Percentiles rank a stretch among this genome's conserved stretches.
These are phyloP conservation scores for Anagyrus pseudococci DNA, from an alignment of 2,888 invertebrate genomes.

Conservation along the genomic window DNA sequence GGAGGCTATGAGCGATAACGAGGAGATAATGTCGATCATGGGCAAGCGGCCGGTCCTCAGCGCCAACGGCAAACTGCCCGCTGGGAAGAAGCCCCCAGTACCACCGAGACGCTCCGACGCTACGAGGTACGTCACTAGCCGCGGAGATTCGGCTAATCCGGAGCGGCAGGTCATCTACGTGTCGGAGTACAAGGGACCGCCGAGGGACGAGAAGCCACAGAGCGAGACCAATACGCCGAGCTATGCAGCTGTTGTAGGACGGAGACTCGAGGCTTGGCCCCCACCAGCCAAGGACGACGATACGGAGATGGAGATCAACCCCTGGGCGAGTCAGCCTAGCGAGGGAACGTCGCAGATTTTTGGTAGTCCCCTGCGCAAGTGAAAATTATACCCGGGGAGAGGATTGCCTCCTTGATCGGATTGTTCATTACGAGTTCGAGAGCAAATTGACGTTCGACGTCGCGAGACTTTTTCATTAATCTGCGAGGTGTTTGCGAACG, in stretches of 20 bases:
- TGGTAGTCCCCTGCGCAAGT: too few relatives aligned
- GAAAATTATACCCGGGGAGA: too few relatives aligned
- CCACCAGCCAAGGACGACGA: conserved; percentile 44
- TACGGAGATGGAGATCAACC: conserved; percentile 38
- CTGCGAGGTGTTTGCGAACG: too few relatives aligned
- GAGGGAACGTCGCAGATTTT: conserved; percentile 41
- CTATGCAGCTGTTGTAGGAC: conserved; percentile 59
- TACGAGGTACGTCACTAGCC: conserved; percentile 48
- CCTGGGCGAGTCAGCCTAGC: too few relatives aligned
- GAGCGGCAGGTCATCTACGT: conserved; percentile 58
- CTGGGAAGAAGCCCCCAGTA: conserved; percentile 62
- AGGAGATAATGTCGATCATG: conserved; percentile 42
- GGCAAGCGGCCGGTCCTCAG: conserved; percentile 44
- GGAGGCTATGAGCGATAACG: conserved; percentile 37
- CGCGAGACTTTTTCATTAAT: too few relatives aligned
- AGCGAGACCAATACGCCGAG: conserved; percentile 48
- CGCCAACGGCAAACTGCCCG: conserved; percentile 53
- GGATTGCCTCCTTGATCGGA: too few relatives aligned
- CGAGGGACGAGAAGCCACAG: conserved; percentile 38
- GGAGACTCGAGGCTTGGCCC: conserved; percentile 39
- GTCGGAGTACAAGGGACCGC: conserved; percentile 53
- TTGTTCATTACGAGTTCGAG: too few relatives aligned
- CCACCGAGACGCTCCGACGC: conserved; percentile 62
- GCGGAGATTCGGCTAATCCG: background rate
- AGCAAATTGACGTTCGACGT: too few relatives aligned